Evolutionary conservation across 2,113 vertebrate species (phyloP).

Genomic region (Crotalus tigris): DNA sequence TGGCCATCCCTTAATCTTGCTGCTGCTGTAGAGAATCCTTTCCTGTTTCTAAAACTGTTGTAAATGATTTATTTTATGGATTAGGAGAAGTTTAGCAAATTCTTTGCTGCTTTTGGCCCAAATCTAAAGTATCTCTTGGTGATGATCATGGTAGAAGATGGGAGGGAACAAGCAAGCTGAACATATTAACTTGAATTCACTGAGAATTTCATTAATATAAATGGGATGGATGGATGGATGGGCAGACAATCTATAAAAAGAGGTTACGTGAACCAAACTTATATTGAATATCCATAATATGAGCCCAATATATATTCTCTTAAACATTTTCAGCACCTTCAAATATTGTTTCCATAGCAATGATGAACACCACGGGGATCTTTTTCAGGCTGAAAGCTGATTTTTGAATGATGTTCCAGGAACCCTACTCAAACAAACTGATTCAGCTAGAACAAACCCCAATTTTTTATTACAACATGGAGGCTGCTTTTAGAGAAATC

Average conservation of each 20-base stretch:
- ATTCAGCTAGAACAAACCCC: not conserved
- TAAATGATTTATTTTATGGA: not conserved
- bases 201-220: not conserved
- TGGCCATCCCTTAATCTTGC: not conserved
- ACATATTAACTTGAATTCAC: not conserved
- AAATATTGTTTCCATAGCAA: not conserved
- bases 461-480: not conserved
- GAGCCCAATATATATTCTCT: not conserved
- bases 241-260: not conserved
- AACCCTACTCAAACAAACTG: not conserved
- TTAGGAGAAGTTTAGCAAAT: not conserved
- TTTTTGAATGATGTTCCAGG: not conserved
- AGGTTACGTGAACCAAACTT: not conserved
- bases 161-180: not conserved
- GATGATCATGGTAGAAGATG: not conserved
- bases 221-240: not conserved
- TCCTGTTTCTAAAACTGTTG: not conserved
- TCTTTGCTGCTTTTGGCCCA: not conserved
- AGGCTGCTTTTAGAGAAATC: not conserved
- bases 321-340: not conserved
- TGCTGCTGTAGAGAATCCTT: not conserved
- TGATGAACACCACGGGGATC: not conserved
- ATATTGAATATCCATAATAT: not conserved
- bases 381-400: not conserved
- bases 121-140: not conserved